A percentile compares a stretch with the other conserved stretches of the same genome.
phyloP scores from a whole-genome alignment of 1,140 invertebrate species.

The Trialeurodes vaporariorum region DNA sequence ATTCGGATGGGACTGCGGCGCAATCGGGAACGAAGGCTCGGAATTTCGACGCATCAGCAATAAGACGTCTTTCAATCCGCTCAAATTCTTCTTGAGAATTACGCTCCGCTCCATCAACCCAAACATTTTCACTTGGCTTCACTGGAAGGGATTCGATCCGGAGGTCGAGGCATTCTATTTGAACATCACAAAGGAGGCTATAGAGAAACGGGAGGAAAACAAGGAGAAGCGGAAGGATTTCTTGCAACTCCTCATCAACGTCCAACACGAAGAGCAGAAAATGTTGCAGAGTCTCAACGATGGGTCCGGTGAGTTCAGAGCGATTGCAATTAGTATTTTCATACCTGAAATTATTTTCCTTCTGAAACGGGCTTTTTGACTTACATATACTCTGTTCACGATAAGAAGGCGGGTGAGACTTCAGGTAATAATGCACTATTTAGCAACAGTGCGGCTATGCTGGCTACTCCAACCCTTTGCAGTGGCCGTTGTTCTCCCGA shows the following conservation, averaged over 20 bases:
- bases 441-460: too few species aligned
- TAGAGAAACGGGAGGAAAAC: conserved; percentile 23
- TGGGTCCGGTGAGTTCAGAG: too few species aligned
- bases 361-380: too few species aligned
- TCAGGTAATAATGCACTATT: too few species aligned
- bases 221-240: conserved; percentile 26
- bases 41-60: conserved; percentile 29
- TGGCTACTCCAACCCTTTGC: too few species aligned
- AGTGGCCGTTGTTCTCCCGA: too few species aligned
- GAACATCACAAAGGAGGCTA: conserved; percentile 19
- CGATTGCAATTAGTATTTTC: too few species aligned
- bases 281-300: too few species aligned
- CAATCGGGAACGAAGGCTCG: conserved; percentile 38
- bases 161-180: conserved; percentile 26
- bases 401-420: too few species aligned
- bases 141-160: conserved; percentile 4
- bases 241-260: conserved; percentile 20
- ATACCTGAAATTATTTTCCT: too few species aligned
- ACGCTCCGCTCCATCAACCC: not conserved
- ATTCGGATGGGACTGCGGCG: conserved; percentile 44
- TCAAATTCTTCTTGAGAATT: conserved; percentile 7
- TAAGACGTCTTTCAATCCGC: conserved; percentile 20
- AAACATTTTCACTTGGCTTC: not conserved
- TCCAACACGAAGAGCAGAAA: too few species aligned
- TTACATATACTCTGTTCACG: too few species aligned